Percentiles rank a stretch among this genome's conserved stretches.
phyloP scores from a whole-genome alignment of 2,797 vertebrate species.

The Cyclopterus lumpus region DNA sequence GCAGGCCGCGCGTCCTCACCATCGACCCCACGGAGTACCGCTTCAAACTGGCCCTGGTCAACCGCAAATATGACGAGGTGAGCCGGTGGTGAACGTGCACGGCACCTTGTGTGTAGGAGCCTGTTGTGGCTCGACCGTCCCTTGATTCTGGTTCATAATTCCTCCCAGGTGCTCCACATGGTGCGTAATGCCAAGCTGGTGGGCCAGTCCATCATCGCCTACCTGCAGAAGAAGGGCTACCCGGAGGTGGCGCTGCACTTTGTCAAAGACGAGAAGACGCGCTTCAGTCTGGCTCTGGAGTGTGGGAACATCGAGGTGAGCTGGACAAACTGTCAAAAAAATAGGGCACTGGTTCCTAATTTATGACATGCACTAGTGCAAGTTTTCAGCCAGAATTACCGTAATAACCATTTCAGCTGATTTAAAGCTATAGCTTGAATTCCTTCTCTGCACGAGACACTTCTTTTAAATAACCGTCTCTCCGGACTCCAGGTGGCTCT shows the following conservation, averaged over 20 bases:
- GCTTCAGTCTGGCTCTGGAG: constrained; percentile 95
- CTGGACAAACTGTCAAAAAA: background rate
- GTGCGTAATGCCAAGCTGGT: constrained; percentile 96
- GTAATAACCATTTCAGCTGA: background rate
- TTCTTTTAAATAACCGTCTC: no score
- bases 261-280: constrained; percentile 97
- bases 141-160: background rate
- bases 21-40: constrained; percentile 98
- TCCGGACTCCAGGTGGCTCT: constrained; percentile 87
- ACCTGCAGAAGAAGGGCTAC: constrained; percentile 98
- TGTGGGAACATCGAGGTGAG: constrained; percentile 97
- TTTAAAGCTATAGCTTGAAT: background rate
- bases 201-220: constrained; percentile 98
- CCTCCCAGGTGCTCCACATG: constrained; percentile 94
- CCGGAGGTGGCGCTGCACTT: constrained; percentile 97
- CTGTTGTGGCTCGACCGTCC: no score
- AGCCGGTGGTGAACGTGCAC: no score
- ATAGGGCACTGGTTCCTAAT: background rate
- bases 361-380: background rate
- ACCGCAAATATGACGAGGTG: constrained; percentile 97
- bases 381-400: no score
- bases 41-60: constrained; percentile 96
- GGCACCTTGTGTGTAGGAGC: no score
- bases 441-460: no score
- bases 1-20: constrained; percentile 93